Evolutionary conservation across 2,113 vertebrate genomes (phyloP).

Genomic region (Rhabdomys dilectus): DNA sequence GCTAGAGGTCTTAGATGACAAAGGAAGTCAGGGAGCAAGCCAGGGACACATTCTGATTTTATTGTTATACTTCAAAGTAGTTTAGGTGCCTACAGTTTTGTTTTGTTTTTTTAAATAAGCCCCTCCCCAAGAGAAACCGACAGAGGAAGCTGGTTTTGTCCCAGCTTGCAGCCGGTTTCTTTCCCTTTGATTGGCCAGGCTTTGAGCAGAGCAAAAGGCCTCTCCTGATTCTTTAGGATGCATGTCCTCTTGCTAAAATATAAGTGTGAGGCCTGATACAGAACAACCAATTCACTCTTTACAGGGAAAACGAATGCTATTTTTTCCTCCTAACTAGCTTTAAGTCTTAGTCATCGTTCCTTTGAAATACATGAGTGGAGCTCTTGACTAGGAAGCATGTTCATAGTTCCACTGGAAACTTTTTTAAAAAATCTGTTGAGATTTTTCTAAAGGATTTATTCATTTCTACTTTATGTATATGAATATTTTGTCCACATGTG

Average conservation of each 20-base stretch:
- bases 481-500: background rate
- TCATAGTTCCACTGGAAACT: slow-evolving; percentile 34
- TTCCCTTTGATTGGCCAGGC: slow-evolving; percentile 57
- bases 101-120: background rate
- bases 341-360: slow-evolving; percentile 43
- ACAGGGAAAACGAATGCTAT: slow-evolving; percentile 47
- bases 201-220: slow-evolving; percentile 71
- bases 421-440: slow-evolving; percentile 3
- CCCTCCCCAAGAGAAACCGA: background rate
- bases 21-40: slow-evolving; percentile 8
- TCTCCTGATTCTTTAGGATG: slow-evolving; percentile 59
- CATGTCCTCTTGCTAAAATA: slow-evolving; percentile 31
- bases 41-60: slow-evolving; percentile 25
- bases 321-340: slow-evolving; percentile 60
- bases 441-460: background rate
- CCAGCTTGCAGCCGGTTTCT: slow-evolving; percentile 51
- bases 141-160: slow-evolving; percentile 55
- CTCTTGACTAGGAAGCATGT: slow-evolving; percentile 49
- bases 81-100: slow-evolving; percentile 27
- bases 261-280: background rate
- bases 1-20: slow-evolving; percentile 26
- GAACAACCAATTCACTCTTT: slow-evolving; percentile 52
- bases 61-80: slow-evolving; percentile 40
- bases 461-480: background rate
- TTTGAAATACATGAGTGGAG: slow-evolving; percentile 53